phyloP scores from a whole-genome alignment of 1,140 invertebrate species.

The Trichonephila inaurata region DNA sequence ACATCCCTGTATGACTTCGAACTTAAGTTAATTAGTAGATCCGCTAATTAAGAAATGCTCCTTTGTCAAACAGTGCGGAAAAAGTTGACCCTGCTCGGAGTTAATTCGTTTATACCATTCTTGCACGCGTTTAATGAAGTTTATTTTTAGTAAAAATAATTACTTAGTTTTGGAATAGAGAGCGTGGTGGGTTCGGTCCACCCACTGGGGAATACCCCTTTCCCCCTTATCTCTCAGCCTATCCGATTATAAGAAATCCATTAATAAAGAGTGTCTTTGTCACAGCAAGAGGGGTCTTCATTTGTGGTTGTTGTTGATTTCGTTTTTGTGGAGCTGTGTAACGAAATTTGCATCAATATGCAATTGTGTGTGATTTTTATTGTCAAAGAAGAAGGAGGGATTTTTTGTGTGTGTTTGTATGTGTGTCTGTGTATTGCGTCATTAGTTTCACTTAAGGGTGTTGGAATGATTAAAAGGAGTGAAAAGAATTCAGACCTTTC shows the following conservation, averaged over 20 bases:
- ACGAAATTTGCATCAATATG: conserved; percentile 16
- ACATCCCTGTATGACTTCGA: conserved; percentile 52
- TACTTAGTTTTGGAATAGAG: conserved; percentile 49
- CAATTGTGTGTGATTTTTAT: not conserved
- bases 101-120: conserved; percentile 73
- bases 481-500: not conserved
- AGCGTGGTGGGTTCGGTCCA: not conserved
- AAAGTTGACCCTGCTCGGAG: conserved; percentile 63
- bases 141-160: conserved; percentile 75
- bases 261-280: conserved; percentile 51
- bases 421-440: not conserved
- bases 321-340: not conserved
- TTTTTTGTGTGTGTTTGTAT: not conserved
- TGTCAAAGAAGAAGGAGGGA: not conserved
- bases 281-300: not conserved
- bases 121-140: conserved; percentile 69
- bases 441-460: conserved; percentile 19
- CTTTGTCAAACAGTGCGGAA: conserved; percentile 73
- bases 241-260: conserved; percentile 66
- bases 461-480: not conserved
- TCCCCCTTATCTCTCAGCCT: not conserved
- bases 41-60: conserved; percentile 60
- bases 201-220: conserved; percentile 38
- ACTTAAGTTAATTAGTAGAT: conserved; percentile 73
- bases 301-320: conserved; percentile 30